Conservation (phyloP, 2,113 vertebrate species). For the Lycaon pictus region DNA sequence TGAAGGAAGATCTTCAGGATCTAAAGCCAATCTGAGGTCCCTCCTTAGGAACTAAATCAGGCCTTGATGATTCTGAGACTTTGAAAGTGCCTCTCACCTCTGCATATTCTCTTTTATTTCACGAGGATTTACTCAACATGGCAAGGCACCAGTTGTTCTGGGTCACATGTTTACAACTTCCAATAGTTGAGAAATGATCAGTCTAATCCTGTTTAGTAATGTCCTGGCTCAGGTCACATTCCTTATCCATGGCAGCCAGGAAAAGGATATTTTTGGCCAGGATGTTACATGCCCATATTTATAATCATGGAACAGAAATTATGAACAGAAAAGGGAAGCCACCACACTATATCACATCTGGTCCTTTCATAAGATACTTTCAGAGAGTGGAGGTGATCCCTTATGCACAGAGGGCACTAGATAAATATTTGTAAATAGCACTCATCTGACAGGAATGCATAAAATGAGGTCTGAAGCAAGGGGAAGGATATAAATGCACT, state of each 20-base stretch:
- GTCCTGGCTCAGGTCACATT: background rate
- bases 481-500: background rate
- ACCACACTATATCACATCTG: background rate
- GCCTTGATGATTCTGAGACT: background rate
- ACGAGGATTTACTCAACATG: background rate
- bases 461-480: background rate
- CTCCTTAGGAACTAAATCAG: background rate
- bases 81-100: background rate
- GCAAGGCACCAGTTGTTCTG: background rate
- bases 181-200: background rate
- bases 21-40: background rate
- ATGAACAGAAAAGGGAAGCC: background rate
- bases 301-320: background rate
- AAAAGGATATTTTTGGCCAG: background rate
- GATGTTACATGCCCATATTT: background rate
- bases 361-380: background rate
- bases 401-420: background rate
- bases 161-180: background rate
- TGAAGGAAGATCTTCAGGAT: background rate
- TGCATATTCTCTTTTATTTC: background rate
- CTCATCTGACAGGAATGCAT: background rate
- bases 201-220: background rate
- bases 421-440: background rate
- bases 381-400: background rate
- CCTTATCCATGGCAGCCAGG: background rate